Conservation (phyloP, 1,140 invertebrate species). For the Scylla paramamosain region DNA sequence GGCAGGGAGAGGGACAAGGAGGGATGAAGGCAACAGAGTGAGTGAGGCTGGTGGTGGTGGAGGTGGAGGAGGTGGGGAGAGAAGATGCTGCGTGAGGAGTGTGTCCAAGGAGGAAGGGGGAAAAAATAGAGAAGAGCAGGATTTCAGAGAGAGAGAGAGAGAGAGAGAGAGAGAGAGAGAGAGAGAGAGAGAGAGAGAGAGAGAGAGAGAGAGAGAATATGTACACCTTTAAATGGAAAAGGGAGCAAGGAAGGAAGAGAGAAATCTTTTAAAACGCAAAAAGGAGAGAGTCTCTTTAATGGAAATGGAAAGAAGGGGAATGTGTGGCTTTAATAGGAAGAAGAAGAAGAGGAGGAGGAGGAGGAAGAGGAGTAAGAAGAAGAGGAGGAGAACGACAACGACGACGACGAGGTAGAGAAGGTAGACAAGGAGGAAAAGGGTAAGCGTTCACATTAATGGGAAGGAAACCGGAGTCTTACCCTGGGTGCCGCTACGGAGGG, state of each 20-base stretch:
- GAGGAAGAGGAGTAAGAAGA: background rate
- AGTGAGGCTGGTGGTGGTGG: no score
- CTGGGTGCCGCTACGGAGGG: background rate
- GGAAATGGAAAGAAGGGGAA: background rate
- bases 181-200: constrained; percentile 20
- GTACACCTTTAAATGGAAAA: background rate
- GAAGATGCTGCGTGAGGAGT: no score
- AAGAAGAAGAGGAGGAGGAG: background rate
- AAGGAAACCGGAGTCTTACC: background rate
- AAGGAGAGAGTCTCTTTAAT: background rate
- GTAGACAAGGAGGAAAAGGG: no score
- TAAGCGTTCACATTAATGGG: background rate
- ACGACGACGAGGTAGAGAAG: no score
- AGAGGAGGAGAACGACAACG: no score
- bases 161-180: background rate
- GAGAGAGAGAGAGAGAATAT: constrained; percentile 2
- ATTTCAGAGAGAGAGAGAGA: background rate
- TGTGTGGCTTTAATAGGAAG: background rate
- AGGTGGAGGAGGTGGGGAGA: no score
- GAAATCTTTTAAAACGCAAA: background rate
- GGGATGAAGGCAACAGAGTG: no score
- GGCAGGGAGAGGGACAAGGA: no score
- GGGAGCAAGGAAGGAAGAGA: background rate
- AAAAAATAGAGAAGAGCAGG: no score
- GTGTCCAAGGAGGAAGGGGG: no score